Evolutionary conservation across 2,888 invertebrate species (phyloP).

Genomic region (Eupithecia dodoneata): DNA sequence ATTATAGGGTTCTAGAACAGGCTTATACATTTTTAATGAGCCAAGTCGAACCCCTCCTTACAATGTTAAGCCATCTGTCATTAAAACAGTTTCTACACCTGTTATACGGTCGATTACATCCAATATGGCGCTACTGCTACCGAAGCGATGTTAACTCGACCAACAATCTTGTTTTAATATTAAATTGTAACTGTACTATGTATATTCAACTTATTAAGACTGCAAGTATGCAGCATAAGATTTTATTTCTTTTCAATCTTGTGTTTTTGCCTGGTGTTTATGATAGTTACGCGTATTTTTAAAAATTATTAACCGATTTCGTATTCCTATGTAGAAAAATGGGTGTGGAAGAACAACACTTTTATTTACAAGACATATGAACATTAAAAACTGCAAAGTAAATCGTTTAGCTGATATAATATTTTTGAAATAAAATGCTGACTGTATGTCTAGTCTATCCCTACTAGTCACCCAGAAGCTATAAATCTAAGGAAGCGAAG

Average conservation of each 20-base stretch:
- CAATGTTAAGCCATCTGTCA: constrained; percentile 46
- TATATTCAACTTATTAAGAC: constrained; percentile 3
- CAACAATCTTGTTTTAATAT: constrained; percentile 8
- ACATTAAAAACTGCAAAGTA: not conserved
- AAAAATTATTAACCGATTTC: too few relatives aligned
- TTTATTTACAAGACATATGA: not conserved
- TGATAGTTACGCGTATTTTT: too few relatives aligned
- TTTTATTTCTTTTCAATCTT: not conserved
- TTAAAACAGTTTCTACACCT: constrained; percentile 61
- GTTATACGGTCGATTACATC: constrained; percentile 53
- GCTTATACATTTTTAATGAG: constrained; percentile 19
- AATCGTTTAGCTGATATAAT: not conserved
- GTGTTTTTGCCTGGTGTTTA: too few relatives aligned
- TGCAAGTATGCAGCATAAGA: not conserved
- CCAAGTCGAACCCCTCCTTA: constrained; percentile 15
- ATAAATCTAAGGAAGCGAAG: constrained; percentile 5
- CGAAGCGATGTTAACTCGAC: constrained; percentile 28
- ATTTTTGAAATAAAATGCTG: not conserved
- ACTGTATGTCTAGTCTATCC: not conserved
- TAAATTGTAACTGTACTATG: not conserved
- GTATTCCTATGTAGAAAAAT: too few relatives aligned
- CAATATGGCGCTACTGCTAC: constrained; percentile 14
- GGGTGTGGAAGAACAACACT: too few relatives aligned
- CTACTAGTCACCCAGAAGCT: not conserved
- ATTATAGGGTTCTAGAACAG: constrained; percentile 2